These are phyloP conservation scores for Knipowitschia caucasica DNA, from an alignment of 2,797 vertebrate genomes.

Conservation along the genomic window DNA sequence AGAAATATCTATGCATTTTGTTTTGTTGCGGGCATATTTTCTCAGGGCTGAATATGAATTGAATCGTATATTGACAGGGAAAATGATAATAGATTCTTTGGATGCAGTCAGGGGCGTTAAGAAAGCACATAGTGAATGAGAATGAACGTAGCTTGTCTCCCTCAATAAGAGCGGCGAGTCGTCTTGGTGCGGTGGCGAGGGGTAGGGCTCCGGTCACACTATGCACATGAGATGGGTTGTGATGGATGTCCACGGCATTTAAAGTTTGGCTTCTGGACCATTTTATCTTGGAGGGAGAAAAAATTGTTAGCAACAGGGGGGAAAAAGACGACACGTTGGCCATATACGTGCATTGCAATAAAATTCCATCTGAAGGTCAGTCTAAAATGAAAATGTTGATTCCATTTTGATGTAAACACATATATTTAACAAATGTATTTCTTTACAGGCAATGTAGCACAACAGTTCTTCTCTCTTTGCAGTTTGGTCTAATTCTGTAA, in stretches of 20 bases:
- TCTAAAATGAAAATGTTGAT: no score
- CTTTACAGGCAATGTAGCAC: no score
- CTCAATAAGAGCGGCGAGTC: slow-evolving; percentile 49
- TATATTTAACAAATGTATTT: no score
- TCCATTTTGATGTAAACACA: no score
- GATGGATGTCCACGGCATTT: slow-evolving; percentile 44
- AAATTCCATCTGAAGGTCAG: no score
- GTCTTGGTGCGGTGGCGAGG: slow-evolving; percentile 37
- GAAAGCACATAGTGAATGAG: slow-evolving; percentile 58
- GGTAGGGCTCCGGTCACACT: slow-evolving; percentile 29
- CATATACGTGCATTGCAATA: background rate
- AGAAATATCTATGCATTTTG: slow-evolving; percentile 19
- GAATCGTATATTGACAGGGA: slow-evolving; percentile 16
- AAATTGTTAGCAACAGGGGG: background rate
- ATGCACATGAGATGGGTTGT: slow-evolving; percentile 42
- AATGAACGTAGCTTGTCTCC: slow-evolving; percentile 56
- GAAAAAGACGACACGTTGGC: no score
- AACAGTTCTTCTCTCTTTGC: no score
- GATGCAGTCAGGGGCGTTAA: slow-evolving; percentile 37
- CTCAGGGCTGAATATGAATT: slow-evolving; percentile 38
- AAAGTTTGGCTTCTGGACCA: background rate
- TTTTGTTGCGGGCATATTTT: slow-evolving; percentile 54
- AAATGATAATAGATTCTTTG: slow-evolving; percentile 29
- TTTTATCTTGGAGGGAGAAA: background rate
- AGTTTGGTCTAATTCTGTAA: no score